Evolutionary conservation across 2,888 invertebrate genomes (phyloP).

Genomic region (Linnaemya vulpina): DNA sequence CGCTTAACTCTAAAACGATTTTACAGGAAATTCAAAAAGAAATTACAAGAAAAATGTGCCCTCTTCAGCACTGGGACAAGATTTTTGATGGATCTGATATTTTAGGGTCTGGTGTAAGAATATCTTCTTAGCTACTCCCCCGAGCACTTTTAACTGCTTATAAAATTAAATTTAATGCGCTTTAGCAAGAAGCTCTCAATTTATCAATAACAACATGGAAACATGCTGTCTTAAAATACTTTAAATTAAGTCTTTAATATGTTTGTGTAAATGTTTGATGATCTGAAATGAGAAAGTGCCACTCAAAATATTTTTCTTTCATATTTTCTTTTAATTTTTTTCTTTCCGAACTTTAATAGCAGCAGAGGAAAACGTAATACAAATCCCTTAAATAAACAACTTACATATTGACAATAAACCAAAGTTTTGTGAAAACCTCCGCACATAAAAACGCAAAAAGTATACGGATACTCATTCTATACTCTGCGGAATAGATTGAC

Average conservation of each 20-base stretch:
- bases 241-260: background rate
- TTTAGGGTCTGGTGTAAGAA: too few relatives aligned
- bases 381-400: constrained; percentile 49
- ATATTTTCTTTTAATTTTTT: constrained; percentile 8
- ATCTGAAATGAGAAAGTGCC: background rate
- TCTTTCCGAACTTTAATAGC: constrained; percentile 14
- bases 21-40: too few relatives aligned
- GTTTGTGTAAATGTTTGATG: constrained; percentile 6
- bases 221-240: background rate
- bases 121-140: too few relatives aligned
- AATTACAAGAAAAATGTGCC: too few relatives aligned
- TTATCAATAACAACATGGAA: background rate
- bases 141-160: too few relatives aligned
- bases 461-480: constrained; percentile 30
- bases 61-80: too few relatives aligned
- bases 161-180: too few relatives aligned
- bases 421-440: constrained; percentile 34
- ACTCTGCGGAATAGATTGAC: constrained; percentile 35
- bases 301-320: constrained; percentile 1
- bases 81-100: too few relatives aligned
- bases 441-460: constrained; percentile 39
- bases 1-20: too few relatives aligned
- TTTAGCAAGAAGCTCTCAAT: too few relatives aligned
- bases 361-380: constrained; percentile 1
- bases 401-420: constrained; percentile 29